Base-by-base conservation (phyloP, 2,113 vertebrate species). In the Protobothrops mucrosquamatus region DNA sequence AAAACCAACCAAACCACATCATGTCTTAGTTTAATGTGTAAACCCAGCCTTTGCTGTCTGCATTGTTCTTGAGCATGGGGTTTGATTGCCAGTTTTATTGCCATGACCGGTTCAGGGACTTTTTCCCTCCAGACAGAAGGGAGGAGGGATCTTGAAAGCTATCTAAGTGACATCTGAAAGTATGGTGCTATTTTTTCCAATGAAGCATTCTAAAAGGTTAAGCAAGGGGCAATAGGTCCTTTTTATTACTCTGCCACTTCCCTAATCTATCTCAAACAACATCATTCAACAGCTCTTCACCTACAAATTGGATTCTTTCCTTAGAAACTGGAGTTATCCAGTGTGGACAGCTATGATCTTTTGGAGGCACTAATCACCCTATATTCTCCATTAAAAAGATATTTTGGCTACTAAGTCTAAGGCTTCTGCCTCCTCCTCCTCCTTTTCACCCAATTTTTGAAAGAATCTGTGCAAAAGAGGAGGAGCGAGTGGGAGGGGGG, bases 401-500 rank as follows among this genome's bases (percentile, higher is more conserved):
- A 24, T n/a, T 12, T 74, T 54, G 94, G 55, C 69, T 91, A n/a
- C 15, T 91, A 90, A 91, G 92, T 92, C 93, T 93, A 61, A 89
- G 91, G 87, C 54, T 69, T 34, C 29, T 34, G 64, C n/a, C 14
- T 69, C 64, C 85, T 94, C 91, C 64, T 94, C 92, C 94, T 94
- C 89, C 94, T 43, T 55, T 56, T 10, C n/a, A 52, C 93, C 94
- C 90, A 94, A 34, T 92, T 93, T 93, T 92, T 91, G 57, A 93
- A 95, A 92, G 93, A 91, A 95, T 94, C 34, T 14, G 89, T 91
- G 90, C 11, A 86, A 92, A 92, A 0, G 56, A 26, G 24, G 18
- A 22, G 95, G 85, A 92, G 88, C 20, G 10, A 11, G 87, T 85
- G 97, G 96, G 97, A 1, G 95, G 95, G 92, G 95, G 95, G 97